phyloP scores from a whole-genome alignment of 1,140 invertebrate genomes.

The Neodiprion lecontei region DNA sequence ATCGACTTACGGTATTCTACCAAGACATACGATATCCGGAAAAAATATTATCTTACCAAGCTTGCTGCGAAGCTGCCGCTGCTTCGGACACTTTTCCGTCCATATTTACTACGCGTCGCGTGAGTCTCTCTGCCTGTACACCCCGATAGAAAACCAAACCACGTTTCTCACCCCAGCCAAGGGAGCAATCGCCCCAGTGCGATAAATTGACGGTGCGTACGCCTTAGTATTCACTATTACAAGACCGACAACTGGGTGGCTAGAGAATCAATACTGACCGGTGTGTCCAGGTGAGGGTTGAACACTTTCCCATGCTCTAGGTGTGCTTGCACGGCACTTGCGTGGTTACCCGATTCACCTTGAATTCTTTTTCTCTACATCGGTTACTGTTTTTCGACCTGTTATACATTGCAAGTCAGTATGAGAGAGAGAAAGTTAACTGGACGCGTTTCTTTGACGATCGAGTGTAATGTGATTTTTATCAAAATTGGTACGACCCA shows the following conservation, averaged over 20 bases:
- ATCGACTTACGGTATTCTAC: too few relatives aligned
- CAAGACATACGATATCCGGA: neutral
- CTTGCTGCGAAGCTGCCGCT: too few relatives aligned
- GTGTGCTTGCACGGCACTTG: neutral
- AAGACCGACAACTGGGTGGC: neutral
- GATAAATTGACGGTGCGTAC: neutral
- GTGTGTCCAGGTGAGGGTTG: conserved; percentile 3
- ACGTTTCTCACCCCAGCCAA: too few relatives aligned
- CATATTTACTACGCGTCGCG: neutral
- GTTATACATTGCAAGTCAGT: too few relatives aligned
- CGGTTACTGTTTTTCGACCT: too few relatives aligned
- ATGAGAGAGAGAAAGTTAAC: too few relatives aligned
- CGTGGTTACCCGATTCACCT: neutral
- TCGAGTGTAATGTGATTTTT: too few relatives aligned
- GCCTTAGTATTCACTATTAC: neutral
- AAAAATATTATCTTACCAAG: neutral
- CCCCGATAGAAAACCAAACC: neutral
- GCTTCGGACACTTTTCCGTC: too few relatives aligned
- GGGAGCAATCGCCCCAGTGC: too few relatives aligned
- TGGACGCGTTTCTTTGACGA: too few relatives aligned
- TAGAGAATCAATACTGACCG: conserved; percentile 1
- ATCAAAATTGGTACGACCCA: too few relatives aligned
- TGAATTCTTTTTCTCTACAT: neutral
- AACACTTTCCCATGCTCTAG: neutral
- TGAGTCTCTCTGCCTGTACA: neutral